Evolutionary conservation across 2,888 invertebrate species (phyloP), one percentile per base, ranked within the genome.

Genomic region (Clistopyga incitator): DNA sequence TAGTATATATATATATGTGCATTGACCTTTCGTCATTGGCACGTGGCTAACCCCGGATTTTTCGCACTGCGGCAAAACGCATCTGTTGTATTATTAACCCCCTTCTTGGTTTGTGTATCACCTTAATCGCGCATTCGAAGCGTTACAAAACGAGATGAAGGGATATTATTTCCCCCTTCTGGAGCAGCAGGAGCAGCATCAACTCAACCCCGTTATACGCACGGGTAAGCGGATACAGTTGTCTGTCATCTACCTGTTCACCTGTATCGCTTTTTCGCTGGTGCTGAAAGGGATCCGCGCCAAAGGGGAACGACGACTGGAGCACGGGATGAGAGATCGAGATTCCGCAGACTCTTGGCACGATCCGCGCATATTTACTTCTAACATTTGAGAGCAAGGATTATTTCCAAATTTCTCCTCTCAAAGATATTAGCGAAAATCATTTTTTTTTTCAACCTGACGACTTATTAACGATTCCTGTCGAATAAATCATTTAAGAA

Each of bases 231-330:
- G 87, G 90, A 90, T 90, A 90, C 88, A 90, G 88, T 90, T 90
- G 89, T 89, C 89, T 88, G 88, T 90, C 89, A 88, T 91, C 89
- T 91, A 91, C 89, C 89, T 90, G 88, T 88, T 88, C 90, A 90
- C 90, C 91, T 91, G 88, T 86, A 29, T 54, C 50, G 70, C 71
- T 42, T 67, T 67, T 75, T 81, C 78, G 80, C 74, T 59, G 83
- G 81, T 82, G 76, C 76, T 45, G 59, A 71, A 81, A 80, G 70
- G 76, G 78, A 81, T 78, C 68, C 70, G 29, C 59, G 18, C 47
- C 59, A 47, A 64, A 67, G 56, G 67, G 74, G 76, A 59, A 64
- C 68, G 59, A 45, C 34, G 61, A 34, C 42, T 47, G 45, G n/a
- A 64, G 34, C 18, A 11, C 38, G 38, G 38, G 15, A 64, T 38